Percentiles rank a stretch among this genome's conserved stretches.
phyloP scores from a whole-genome alignment of 2,888 invertebrate genomes.

The Bembecia ichneumoniformis region DNA sequence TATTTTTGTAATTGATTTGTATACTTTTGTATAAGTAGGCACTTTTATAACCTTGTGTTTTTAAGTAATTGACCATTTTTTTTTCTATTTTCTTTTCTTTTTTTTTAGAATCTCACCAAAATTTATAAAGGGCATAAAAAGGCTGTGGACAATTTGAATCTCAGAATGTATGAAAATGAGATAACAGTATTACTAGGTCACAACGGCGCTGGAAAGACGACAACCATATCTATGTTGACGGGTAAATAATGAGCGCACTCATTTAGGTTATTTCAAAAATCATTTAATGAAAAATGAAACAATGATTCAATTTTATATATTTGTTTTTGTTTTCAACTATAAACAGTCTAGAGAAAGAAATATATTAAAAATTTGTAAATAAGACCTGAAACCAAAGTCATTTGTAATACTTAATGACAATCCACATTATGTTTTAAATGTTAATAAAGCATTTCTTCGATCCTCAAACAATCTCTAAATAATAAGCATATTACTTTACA shows the following conservation, averaged over 20 bases:
- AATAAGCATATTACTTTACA: too few species aligned
- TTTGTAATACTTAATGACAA: too few species aligned
- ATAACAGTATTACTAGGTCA: slow-evolving; percentile 81
- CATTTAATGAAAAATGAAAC: not conserved
- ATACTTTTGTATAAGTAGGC: not conserved
- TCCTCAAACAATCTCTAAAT: not conserved
- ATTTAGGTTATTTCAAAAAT: not conserved
- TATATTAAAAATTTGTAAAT: too few species aligned
- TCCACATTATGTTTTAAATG: too few species aligned
- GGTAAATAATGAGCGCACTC: slow-evolving; percentile 50
- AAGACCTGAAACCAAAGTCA: too few species aligned
- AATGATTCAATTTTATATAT: not conserved
- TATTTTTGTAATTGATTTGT: not conserved
- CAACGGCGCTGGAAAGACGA: slow-evolving; percentile 95
- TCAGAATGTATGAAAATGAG: slow-evolving; percentile 91
- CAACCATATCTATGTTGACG: slow-evolving; percentile 94
- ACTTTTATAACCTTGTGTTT: not conserved
- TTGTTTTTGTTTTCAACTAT: not conserved
- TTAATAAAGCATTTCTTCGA: not conserved
- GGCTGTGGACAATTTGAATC: slow-evolving; percentile 78
- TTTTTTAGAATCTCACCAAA: slow-evolving; percentile 76
- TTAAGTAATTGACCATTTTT: not conserved
- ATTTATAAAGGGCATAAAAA: slow-evolving; percentile 70
- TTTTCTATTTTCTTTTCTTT: slow-evolving; percentile 6
- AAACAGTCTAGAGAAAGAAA: too few species aligned